phyloP scores from a whole-genome alignment of 1,140 invertebrate genomes.

The Planococcus citri region DNA sequence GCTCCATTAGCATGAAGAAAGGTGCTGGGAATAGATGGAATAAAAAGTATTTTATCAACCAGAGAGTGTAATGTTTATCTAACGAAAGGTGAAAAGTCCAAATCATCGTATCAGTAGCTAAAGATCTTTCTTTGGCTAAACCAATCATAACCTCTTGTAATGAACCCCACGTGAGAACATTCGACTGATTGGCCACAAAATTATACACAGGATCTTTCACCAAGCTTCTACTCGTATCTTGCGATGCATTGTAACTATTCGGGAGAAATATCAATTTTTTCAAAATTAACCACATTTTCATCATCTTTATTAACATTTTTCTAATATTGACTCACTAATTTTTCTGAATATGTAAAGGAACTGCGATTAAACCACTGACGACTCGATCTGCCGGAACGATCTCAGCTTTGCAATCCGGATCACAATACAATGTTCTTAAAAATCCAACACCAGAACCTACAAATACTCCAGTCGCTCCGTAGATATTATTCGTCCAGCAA shows the following conservation, averaged over 20 bases:
- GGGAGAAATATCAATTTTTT: too few species aligned
- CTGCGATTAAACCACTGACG: background rate
- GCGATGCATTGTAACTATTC: too few species aligned
- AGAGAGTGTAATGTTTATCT: background rate
- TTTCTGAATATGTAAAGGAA: constrained; percentile 20
- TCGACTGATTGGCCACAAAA: background rate
- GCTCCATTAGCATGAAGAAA: background rate
- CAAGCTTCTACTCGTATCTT: too few species aligned
- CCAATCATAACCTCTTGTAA: background rate
- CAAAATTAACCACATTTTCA: too few species aligned
- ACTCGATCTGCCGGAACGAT: constrained; percentile 6
- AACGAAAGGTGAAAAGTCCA: background rate
- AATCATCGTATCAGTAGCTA: background rate
- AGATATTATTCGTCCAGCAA: constrained; percentile 78
- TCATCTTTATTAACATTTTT: background rate
- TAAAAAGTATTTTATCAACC: background rate
- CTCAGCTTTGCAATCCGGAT: background rate
- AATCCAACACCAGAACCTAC: constrained; percentile 42
- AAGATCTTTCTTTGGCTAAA: background rate
- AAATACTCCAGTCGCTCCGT: constrained; percentile 57
- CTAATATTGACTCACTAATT: background rate
- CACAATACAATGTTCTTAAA: background rate
- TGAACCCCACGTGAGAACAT: background rate
- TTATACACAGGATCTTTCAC: background rate
- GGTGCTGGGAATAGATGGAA: background rate